Conservation (phyloP, 2,888 invertebrate genomes). For the Cosmia pyralina region DNA sequence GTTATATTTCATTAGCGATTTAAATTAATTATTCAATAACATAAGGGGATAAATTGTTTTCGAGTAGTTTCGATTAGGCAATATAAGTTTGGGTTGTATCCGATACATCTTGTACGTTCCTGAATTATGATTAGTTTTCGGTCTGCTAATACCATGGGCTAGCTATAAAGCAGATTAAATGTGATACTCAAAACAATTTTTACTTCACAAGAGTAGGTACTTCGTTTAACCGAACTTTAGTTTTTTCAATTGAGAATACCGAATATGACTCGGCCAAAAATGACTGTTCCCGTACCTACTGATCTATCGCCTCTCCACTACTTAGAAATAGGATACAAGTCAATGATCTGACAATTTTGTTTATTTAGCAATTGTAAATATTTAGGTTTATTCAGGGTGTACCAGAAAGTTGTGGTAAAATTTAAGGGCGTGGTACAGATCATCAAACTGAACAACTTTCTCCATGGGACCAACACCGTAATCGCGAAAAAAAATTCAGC, state of each 20-base stretch:
- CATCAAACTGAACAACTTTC: no score
- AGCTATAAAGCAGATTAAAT: no score
- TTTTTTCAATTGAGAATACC: not conserved
- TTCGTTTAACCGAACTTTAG: not conserved
- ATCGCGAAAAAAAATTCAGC: no score
- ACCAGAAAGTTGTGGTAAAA: no score
- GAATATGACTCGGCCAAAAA: slow-evolving; percentile 5
- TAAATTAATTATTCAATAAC: slow-evolving; percentile 11
- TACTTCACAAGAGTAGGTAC: not conserved
- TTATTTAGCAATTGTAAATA: slow-evolving; percentile 53
- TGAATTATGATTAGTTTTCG: no score
- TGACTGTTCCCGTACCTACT: not conserved
- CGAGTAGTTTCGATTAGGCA: slow-evolving; percentile 5
- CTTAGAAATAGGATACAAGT: slow-evolving; percentile 30
- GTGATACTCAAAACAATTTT: no score
- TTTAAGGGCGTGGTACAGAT: no score
- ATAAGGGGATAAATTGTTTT: slow-evolving; percentile 4
- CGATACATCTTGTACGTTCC: not conserved
- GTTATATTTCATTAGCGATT: slow-evolving; percentile 18
- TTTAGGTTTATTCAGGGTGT: no score
- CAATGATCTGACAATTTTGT: slow-evolving; percentile 49
- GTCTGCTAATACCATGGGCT: no score
- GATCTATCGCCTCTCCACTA: slow-evolving; percentile 3
- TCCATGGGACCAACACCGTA: no score
- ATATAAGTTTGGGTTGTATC: not conserved